A percentile compares a stretch with the other conserved stretches of the same genome.
Conservation (phyloP, 1,140 invertebrate species). For the Pseudobourletiella spinata region DNA sequence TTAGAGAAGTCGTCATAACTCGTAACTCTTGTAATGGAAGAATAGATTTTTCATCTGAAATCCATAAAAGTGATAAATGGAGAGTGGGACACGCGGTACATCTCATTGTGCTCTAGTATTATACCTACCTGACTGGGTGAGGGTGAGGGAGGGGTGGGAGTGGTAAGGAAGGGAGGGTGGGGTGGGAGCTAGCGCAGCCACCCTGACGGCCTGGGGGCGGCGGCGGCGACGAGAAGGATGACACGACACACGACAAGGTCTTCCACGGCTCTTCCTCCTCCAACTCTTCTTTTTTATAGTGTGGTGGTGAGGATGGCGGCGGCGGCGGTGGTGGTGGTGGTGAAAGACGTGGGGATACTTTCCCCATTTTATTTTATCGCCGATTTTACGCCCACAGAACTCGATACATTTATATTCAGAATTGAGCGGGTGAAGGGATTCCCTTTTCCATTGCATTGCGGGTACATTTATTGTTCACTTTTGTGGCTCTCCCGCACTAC, state of each 20-base stretch:
- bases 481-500: too few species aligned
- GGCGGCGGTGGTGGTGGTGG: conserved; percentile 2
- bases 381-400: not conserved
- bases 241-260: too few species aligned
- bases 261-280: too few species aligned
- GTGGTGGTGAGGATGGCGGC: not conserved
- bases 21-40: conserved; percentile 17
- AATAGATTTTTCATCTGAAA: conserved; percentile 35
- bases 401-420: conserved; percentile 5
- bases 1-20: conserved; percentile 12
- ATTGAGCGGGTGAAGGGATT: too few species aligned
- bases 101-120: conserved; percentile 22
- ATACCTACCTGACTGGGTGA: not conserved
- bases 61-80: conserved; percentile 35
- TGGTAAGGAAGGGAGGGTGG: too few species aligned
- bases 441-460: too few species aligned
- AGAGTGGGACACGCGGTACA: conserved; percentile 17
- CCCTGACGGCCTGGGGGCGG: too few species aligned
- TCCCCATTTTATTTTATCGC: conserved; percentile 17
- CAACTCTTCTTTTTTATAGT: too few species aligned
- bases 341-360: conserved; percentile 12
- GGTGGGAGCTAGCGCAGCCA: too few species aligned
- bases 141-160: not conserved
- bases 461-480: too few species aligned
- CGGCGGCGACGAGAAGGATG: too few species aligned